Evolutionary conservation across 92 coral and sea anemone genomes (phyloP).

Genomic region (Phenganax marumi): DNA sequence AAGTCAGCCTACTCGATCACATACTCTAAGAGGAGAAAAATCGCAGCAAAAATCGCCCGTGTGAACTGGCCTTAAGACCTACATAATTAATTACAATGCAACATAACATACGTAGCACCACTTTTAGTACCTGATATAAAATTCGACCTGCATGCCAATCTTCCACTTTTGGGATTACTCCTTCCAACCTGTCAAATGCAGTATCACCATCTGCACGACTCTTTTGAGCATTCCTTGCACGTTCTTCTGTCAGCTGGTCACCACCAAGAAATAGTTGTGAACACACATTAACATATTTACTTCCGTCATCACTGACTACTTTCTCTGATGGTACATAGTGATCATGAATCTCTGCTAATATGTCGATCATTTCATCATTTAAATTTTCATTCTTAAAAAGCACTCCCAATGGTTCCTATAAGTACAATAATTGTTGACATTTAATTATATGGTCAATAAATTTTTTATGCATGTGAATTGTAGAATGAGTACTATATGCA

Average conservation of each 20-base stretch:
- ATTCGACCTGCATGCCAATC: slow-evolving; percentile 68
- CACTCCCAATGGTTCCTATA: slow-evolving; percentile 63
- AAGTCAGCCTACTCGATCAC: too few species aligned
- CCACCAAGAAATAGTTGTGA: slow-evolving; percentile 61
- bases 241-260: slow-evolving; percentile 64
- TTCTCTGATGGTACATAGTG: slow-evolving; percentile 54
- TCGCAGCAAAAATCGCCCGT: too few species aligned
- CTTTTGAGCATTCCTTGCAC: slow-evolving; percentile 58
- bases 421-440: not conserved
- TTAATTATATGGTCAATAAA: not conserved
- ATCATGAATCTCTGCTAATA: slow-evolving; percentile 53
- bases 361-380: slow-evolving; percentile 65
- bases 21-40: too few species aligned
- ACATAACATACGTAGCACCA: not conserved
- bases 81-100: too few species aligned
- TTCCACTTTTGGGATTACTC: slow-evolving; percentile 47
- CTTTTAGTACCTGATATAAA: slow-evolving; percentile 55
- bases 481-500: too few species aligned
- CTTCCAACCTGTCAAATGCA: slow-evolving; percentile 44
- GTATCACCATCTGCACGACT: slow-evolving; percentile 64
- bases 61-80: too few species aligned
- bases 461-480: not conserved
- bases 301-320: slow-evolving; percentile 25
- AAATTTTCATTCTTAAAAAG: slow-evolving; percentile 65
- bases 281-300: slow-evolving; percentile 7